Base-by-base conservation (phyloP, 2,797 vertebrate genomes). In the Acanthopagrus latus region DNA sequence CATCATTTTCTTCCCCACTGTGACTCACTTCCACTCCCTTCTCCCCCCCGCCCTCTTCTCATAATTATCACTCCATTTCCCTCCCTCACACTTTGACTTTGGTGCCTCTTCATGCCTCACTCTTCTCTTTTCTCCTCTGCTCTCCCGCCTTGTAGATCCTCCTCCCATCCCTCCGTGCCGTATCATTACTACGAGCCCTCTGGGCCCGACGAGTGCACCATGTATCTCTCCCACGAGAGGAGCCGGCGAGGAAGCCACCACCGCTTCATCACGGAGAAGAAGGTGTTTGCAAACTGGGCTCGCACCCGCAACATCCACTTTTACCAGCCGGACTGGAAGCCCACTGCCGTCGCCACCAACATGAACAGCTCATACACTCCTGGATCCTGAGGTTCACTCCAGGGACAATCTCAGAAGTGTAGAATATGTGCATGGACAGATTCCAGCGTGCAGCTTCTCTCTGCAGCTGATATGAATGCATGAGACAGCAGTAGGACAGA, bases 101-200 rank as follows among this genome's bases (percentile, higher is more conserved):
- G 69, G 67, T 72, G 51, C 66, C 64, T 77, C 67, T 73, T 70
- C 66, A 66, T 80, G 50, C 66, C 55, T 71, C 11, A 11, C 52
- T 50, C 47, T 51, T 77, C 60, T 78, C 76, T 70, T 25, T 69
- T 38, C 58, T 66, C 27, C 27, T 84, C 68, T 69, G 47, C 29
- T 56, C 18, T 7, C 12, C 38, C 76, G 59, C 41, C 1, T 1
- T 64, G 38, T 88, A 99, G 97, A 94, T 95, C 96, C 76, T 91
- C 96, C 65, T 92, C 93, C 51, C 96, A 95, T 85, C 94, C 80
- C 55, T 95, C 95, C 0, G 95, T 98, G 91, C 97, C 97, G n/a
- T 99, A 99, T 89, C 98, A 99, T 91, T 99, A 99, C 90, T 99
- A 99, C 0, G 97, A 99, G 79, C 96, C 97, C n/a, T 77, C 87